These are phyloP conservation scores for Lasiommata megera DNA, from an alignment of 2,888 invertebrate species.

Conservation along the genomic window DNA sequence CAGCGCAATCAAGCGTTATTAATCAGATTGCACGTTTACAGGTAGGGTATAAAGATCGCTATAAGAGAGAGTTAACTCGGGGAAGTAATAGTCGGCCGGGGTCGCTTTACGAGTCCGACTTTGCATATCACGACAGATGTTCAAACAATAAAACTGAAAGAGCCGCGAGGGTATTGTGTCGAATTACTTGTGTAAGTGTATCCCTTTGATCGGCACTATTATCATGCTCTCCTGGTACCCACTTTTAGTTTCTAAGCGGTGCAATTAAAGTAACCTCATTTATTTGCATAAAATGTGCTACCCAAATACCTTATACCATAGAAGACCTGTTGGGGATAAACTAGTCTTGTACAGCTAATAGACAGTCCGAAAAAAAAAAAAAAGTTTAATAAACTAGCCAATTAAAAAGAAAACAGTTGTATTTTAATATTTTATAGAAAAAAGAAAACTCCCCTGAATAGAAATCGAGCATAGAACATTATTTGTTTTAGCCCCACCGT, in stretches of 20 bases:
- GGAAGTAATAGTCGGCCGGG: slow-evolving; percentile 60
- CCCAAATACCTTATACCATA: too few species aligned
- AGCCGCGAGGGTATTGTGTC: slow-evolving; percentile 50
- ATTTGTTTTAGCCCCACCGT: too few species aligned
- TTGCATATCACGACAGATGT: slow-evolving; percentile 76
- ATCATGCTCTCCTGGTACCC: slow-evolving; percentile 17
- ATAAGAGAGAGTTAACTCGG: slow-evolving; percentile 74
- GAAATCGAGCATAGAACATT: too few species aligned
- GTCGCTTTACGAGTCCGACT: slow-evolving; percentile 66
- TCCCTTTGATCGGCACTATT: slow-evolving; percentile 25
- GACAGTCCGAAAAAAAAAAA: too few species aligned
- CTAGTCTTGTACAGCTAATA: too few species aligned
- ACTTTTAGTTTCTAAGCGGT: neutral
- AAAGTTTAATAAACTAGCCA: too few species aligned
- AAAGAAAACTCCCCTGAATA: too few species aligned
- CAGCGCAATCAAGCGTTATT: slow-evolving; percentile 56
- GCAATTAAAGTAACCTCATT: neutral
- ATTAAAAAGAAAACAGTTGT: too few species aligned
- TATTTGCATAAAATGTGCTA: neutral
- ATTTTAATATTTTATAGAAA: too few species aligned
- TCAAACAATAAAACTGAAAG: slow-evolving; percentile 66
- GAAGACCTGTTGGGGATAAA: too few species aligned
- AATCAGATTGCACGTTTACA: slow-evolving; percentile 69
- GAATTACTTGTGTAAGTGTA: slow-evolving; percentile 23
- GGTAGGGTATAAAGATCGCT: slow-evolving; percentile 72